Conservation (phyloP, 2,888 invertebrate genomes). For the Drosophila nr. perissopoda region DNA sequence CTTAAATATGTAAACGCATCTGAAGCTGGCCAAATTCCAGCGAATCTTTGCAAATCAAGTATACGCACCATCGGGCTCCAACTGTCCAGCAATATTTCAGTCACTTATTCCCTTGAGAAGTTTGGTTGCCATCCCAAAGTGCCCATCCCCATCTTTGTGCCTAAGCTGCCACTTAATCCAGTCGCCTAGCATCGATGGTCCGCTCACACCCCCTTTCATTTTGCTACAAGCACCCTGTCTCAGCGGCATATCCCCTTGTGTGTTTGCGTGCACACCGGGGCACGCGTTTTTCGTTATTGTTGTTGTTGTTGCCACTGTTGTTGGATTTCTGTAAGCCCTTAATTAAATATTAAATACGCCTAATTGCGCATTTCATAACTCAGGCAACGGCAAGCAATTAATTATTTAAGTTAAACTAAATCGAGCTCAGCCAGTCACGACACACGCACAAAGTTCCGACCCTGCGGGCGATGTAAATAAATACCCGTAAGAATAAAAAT, state of each 20-base stretch:
- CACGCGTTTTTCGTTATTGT: constrained; percentile 34
- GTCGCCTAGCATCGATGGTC: constrained; percentile 54
- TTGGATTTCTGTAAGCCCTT: constrained; percentile 65
- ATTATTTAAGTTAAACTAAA: constrained; percentile 80
- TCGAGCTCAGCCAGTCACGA: constrained; percentile 68
- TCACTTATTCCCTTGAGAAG: constrained; percentile 44
- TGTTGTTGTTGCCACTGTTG: constrained; percentile 30
- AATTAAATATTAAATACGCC: constrained; percentile 80
- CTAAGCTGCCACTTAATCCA: constrained; percentile 76
- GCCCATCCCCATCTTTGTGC: constrained; percentile 43
- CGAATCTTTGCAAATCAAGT: constrained; percentile 60
- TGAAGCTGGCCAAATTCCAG: constrained; percentile 33
- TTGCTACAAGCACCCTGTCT: neutral
- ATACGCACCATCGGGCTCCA: constrained; percentile 61
- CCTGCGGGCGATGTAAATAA: constrained; percentile 41
- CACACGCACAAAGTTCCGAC: constrained; percentile 44
- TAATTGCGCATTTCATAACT: constrained; percentile 82
- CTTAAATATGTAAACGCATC: constrained; percentile 33
- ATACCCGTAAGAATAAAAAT: constrained; percentile 23
- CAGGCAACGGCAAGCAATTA: constrained; percentile 76
- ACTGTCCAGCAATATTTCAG: constrained; percentile 59
- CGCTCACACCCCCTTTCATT: neutral
- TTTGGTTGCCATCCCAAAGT: constrained; percentile 16
- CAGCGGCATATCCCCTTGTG: constrained; percentile 29
- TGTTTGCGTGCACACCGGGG: constrained; percentile 49